phyloP scores from a whole-genome alignment of 2,113 vertebrate species.

The Mesocricetus auratus region DNA sequence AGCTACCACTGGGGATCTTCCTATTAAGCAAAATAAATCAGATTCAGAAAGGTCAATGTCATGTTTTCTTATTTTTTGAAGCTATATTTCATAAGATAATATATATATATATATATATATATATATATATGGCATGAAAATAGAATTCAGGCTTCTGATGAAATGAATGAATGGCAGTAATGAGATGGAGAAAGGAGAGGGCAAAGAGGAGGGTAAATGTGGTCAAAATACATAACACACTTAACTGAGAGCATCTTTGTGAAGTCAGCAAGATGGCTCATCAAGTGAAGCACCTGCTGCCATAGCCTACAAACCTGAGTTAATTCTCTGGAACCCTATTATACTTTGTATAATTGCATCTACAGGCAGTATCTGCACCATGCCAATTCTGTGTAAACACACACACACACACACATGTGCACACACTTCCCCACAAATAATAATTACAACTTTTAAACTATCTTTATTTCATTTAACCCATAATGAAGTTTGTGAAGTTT shows the following conservation, averaged over 20 bases:
- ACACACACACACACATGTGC: not conserved
- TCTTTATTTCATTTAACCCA: no score
- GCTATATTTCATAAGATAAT: not conserved
- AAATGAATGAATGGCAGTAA: not conserved
- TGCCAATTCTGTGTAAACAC: not conserved
- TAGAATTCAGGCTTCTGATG: not conserved
- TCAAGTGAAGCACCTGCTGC: not conserved
- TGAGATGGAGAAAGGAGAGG: not conserved
- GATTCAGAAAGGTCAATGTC: not conserved
- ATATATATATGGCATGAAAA: not conserved
- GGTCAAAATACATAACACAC: not conserved
- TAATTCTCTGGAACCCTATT: not conserved
- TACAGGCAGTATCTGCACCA: not conserved
- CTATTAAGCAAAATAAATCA: not conserved
- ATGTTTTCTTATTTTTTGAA: not conserved
- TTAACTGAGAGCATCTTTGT: not conserved
- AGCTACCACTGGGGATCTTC: not conserved
- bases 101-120: no score
- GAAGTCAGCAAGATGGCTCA: no score
- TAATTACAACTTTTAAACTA: not conserved
- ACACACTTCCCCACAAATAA: not conserved
- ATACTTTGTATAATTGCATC: not conserved
- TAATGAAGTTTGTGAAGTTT: not conserved
- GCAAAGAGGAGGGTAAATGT: not conserved
- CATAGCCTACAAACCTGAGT: not conserved